These are phyloP conservation scores for Chaunax sp. DNA, from an alignment of 2,797 vertebrate species.

Conservation along the genomic window DNA sequence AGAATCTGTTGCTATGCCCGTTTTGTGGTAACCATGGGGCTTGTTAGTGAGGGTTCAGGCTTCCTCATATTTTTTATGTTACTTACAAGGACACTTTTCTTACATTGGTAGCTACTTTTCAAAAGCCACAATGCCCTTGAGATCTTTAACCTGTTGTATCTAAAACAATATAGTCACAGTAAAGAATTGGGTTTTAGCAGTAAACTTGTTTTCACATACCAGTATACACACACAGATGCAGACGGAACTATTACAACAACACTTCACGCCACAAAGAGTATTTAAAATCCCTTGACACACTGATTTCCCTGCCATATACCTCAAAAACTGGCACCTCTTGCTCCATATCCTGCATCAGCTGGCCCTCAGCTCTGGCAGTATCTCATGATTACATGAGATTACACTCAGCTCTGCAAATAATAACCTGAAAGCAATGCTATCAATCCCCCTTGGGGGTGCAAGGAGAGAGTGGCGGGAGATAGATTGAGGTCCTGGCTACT, in stretches of 20 bases:
- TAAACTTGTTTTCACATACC: slow-evolving; percentile 7
- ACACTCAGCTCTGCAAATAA: slow-evolving; percentile 64
- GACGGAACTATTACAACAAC: slow-evolving; percentile 29
- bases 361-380: slow-evolving; percentile 62
- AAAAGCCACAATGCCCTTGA: slow-evolving; percentile 31
- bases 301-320: slow-evolving; percentile 59
- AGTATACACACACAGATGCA: slow-evolving; percentile 34
- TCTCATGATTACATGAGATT: slow-evolving; percentile 70
- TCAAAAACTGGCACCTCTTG: slow-evolving; percentile 64
- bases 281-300: slow-evolving; percentile 52
- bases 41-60: slow-evolving; percentile 46
- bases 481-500: slow-evolving; percentile 52
- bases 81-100: slow-evolving; percentile 26
- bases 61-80: slow-evolving; percentile 21
- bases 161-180: slow-evolving; percentile 38
- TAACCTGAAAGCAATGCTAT: slow-evolving; percentile 57
- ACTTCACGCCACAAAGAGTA: slow-evolving; percentile 32
- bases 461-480: slow-evolving; percentile 39
- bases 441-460: slow-evolving; percentile 48
- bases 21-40: slow-evolving; percentile 58
- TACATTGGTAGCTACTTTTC: neutral
- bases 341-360: slow-evolving; percentile 64
- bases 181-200: slow-evolving; percentile 20
- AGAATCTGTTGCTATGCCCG: slow-evolving; percentile 55
- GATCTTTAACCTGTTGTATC: slow-evolving; percentile 23